These are phyloP conservation scores for Cosmopolites sordidus DNA, from an alignment of 2,888 invertebrate species.

Conservation along the genomic window DNA sequence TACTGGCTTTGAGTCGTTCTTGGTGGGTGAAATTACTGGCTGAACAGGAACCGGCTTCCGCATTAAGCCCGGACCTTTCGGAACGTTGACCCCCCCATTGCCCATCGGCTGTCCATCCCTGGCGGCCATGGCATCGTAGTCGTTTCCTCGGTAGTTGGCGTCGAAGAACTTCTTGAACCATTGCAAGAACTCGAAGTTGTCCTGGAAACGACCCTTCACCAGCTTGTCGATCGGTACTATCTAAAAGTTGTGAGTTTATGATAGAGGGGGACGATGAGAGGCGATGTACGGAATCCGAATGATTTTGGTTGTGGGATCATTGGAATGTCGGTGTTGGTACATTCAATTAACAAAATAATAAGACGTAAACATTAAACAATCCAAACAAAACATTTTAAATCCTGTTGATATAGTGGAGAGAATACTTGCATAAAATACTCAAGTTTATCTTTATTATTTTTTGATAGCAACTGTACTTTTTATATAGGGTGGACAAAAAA, in stretches of 20 bases:
- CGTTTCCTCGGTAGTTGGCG: conserved; percentile 93
- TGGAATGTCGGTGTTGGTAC: no score
- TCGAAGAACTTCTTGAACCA: conserved; percentile 99
- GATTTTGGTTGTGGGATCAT: no score
- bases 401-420: no score
- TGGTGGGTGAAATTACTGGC: conserved; percentile 32
- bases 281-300: background rate
- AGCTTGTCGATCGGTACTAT: conserved; percentile 90
- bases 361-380: no score
- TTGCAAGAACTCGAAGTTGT: conserved; percentile 99
- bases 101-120: conserved; percentile 85
- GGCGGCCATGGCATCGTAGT: conserved; percentile 86
- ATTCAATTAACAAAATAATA: no score
- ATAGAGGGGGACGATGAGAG: conserved; percentile 8
- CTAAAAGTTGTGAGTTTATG: conserved; percentile 48
- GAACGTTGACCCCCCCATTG: conserved; percentile 62
- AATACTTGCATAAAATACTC: no score
- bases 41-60: conserved; percentile 42
- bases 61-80: conserved; percentile 51
- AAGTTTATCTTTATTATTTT: no score
- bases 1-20: conserved; percentile 33
- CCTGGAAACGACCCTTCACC: conserved; percentile 98
- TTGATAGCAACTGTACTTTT: no score
- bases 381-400: no score
- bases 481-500: no score